Evolutionary conservation across 2,888 invertebrate species (phyloP), one percentile per base, ranked within the genome.

Genomic region (Papilio protenor): DNA sequence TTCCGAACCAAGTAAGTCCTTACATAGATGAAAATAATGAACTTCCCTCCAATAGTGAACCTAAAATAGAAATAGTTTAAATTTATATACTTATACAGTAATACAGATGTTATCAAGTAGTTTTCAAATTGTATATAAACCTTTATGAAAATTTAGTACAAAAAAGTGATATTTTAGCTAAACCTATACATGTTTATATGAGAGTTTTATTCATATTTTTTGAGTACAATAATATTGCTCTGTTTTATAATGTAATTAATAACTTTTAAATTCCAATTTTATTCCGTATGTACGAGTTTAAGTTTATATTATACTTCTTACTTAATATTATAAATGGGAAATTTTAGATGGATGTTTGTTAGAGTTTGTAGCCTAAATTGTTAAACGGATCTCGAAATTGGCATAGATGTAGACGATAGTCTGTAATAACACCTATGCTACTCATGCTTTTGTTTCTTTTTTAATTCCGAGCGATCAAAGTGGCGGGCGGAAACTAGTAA

Each of bases 51-150:
- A 82, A 79, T 27, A 83, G 85, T 79, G 86, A 85, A 78, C 87
- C 83, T 64, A 82, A 87, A 80, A 89, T 93, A 47, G 91, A 91
- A 81, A 88, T 88, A n/a, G 91, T 92, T 40, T 91, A 88, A 81
- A 74, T 27, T 55, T 33, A 21, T 69, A 4, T 73, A 45, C 11
- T 45, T 73, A 33, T 27, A 21, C 16, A 33, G 61, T 52, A 52
- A 71, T 74, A 1, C 23, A 45, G 12, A 70, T 47, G 71, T 71
- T 71, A 16, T 52, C 27, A 23, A n/a, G 8, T 40, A 12, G 10
- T 8, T 75, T 55, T 69, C 23, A n/a, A 75, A 75, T n/a, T 75
- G 8, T 75, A n/a, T 45, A 40, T 66, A 45, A 75, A n/a, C 49
- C 52, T 66, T 55, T 23, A 57, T 6, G 5, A 64, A 52, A 45